Evolutionary conservation across 2,888 invertebrate species (phyloP), one percentile per base, ranked within the genome.

Genomic region (Lithodes maja): DNA sequence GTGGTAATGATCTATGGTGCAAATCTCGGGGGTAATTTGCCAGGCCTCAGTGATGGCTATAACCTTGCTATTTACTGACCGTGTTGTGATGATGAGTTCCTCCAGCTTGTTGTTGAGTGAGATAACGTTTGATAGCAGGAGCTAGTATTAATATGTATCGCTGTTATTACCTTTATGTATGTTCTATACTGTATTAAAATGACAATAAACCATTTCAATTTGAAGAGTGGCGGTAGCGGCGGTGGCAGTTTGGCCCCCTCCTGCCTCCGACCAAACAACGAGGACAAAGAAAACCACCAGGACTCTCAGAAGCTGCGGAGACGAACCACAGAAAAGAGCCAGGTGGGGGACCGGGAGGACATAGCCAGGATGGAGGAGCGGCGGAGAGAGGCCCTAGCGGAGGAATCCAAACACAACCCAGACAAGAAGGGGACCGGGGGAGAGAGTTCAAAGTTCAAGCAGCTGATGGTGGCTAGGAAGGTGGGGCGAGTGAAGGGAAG

Each of bases 251-350:
- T 85, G 17, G 81, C 81, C 5, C 83, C 90, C 71, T 80, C 81
- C 12, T 85, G 90, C 53, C 89, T 86, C 33, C 52, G 85, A 68
- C 81, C 87, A 0, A 86, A 88, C 52, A 61, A 69, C 2, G 90
- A 88, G 54, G 87, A 90, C 68, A 68, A 85, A 3, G 90, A 86
- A 71, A 86, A 90, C 33, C 74, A 53, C 7, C 52, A 1, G 5
- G 69, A 89, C 50, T 81, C 33, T 53, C 75, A 84, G 53, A 89
- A 83, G 54, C 33, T 86, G 12, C 74, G 68, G 53, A 83, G 86
- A 53, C 68, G 91, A 55, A 85, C 79, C 12, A 91, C 91, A 17
- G 91, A 91, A 74, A 90, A 91, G 75, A 86, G 91, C 61, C 85
- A 90, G 17, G 88, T 86, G n/a, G 91, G 86, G 71, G 91, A 91